Evolutionary conservation across 2,797 vertebrate species (phyloP).

Genomic region (Darevskia mixta): DNA sequence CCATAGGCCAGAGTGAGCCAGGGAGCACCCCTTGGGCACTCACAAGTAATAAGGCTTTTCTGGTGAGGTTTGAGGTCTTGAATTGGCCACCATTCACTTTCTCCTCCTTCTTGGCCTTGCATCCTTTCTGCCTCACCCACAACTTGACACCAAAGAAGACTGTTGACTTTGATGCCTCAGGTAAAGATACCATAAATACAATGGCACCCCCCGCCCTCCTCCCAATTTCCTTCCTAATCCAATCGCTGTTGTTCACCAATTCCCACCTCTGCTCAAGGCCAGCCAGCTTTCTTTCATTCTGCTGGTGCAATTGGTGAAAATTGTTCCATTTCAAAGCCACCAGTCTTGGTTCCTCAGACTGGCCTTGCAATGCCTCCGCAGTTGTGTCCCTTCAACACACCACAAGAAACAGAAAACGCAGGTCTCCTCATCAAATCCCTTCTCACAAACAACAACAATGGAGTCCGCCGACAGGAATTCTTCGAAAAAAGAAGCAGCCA

Average conservation of each 20-base stretch:
- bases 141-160: background rate
- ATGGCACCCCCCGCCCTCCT: accelerated
- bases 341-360: background rate
- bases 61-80: background rate
- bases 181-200: too few relatives aligned
- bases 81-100: too few relatives aligned
- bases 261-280: background rate
- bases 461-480: background rate
- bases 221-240: background rate
- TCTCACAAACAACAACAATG: background rate
- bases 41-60: background rate
- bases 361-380: background rate
- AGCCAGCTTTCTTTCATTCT: background rate
- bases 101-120: background rate
- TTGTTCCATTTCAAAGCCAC: background rate
- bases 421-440: background rate
- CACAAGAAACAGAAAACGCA: background rate
- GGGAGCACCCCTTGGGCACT: background rate
- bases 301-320: background rate
- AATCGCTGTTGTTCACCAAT: background rate
- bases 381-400: background rate
- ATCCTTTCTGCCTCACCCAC: background rate
- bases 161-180: background rate
- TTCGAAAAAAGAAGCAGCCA: background rate
- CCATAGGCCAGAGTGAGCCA: background rate